A percentile compares a stretch with the other conserved stretches of the same genome.
These are phyloP conservation scores for Fabriciana adippe DNA, from an alignment of 2,888 invertebrate species.

Conservation along the genomic window DNA sequence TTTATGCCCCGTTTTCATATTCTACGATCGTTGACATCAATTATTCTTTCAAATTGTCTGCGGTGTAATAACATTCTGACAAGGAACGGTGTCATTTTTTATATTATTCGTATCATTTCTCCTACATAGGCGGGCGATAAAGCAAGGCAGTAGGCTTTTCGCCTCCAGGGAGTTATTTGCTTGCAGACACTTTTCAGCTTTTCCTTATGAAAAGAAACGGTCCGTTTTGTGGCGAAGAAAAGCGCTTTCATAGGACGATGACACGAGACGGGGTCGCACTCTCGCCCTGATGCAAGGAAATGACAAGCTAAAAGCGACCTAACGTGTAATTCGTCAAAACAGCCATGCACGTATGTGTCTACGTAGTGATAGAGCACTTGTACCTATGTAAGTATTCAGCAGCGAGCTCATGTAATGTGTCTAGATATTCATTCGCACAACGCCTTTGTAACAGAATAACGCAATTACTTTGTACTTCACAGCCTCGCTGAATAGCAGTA, in stretches of 20 bases:
- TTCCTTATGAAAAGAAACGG: slow-evolving; percentile 82
- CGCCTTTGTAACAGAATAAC: slow-evolving; percentile 55
- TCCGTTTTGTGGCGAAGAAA: slow-evolving; percentile 81
- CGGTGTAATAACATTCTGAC: slow-evolving; percentile 38
- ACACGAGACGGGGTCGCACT: slow-evolving; percentile 81
- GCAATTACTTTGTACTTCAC: slow-evolving; percentile 61
- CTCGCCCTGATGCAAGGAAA: slow-evolving; percentile 74
- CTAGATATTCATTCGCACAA: slow-evolving; percentile 56
- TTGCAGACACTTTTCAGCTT: slow-evolving; percentile 82
- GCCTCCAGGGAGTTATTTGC: slow-evolving; percentile 81
- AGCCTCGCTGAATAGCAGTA: slow-evolving; percentile 51
- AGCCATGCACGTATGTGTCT: slow-evolving; percentile 49
- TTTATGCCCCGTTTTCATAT: slow-evolving; percentile 13
- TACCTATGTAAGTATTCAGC: slow-evolving; percentile 46
- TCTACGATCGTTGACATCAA: slow-evolving; percentile 18
- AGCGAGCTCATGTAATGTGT: slow-evolving; percentile 47
- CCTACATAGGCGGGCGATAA: slow-evolving; percentile 62
- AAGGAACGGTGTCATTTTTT: slow-evolving; percentile 56
- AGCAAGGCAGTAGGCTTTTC: slow-evolving; percentile 78
- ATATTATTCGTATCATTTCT: slow-evolving; percentile 69
- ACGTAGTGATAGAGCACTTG: slow-evolving; percentile 39
- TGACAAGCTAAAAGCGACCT: slow-evolving; percentile 74
- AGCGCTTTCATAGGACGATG: slow-evolving; percentile 82
- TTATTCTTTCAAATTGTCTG: slow-evolving; percentile 37
- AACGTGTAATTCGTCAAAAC: slow-evolving; percentile 75